Evolutionary conservation across 2,888 invertebrate species (phyloP), one percentile per base, ranked within the genome.

Genomic region (Polyommatus iphigenia): DNA sequence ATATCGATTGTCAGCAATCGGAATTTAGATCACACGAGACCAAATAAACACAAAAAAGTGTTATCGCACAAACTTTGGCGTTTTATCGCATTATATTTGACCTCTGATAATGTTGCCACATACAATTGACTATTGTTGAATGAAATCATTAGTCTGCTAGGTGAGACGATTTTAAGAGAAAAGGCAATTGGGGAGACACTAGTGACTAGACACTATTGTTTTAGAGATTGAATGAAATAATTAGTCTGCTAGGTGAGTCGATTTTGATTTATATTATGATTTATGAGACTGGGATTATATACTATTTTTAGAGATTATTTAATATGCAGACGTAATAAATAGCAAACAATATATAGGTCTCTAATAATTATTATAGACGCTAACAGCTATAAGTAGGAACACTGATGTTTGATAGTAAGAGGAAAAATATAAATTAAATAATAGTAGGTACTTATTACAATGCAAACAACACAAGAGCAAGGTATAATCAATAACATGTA

Each of bases 1-100:
- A 83, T 85, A 85, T 80, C 86, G 85, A 88, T 87, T 86, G 85
- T 84, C 87, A 86, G 87, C 87, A 86, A 88, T 86, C 85, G 84
- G 82, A 82, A 86, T 85, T 87, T 86, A 86, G 85, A 86, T 86
- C 85, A 79, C 81, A 84, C 84, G 84, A 84, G 81, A 59, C 73
- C 72, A 77, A 76, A 59, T 46, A 72, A 54, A 72, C 41, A 71
- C n/a, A 75, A 73, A 77, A 77, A 62, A 77, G 79, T 82, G 80
- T 82, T 83, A 78, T 81, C 78, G 54, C 72, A 36, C 79, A 79
- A 81, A 81, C 72, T 77, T 71, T 78, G 78, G 72, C 75, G 75
- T 73, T 86, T 86, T 85, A 87, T 88, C 82, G 83, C 78, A 83
- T 85, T 83, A 82, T 84, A 84, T 85, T 83, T 81, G 81, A 82